These are phyloP conservation scores for Heliconius eleuchia DNA, from an alignment of 1,140 invertebrate species.

Conservation along the genomic window DNA sequence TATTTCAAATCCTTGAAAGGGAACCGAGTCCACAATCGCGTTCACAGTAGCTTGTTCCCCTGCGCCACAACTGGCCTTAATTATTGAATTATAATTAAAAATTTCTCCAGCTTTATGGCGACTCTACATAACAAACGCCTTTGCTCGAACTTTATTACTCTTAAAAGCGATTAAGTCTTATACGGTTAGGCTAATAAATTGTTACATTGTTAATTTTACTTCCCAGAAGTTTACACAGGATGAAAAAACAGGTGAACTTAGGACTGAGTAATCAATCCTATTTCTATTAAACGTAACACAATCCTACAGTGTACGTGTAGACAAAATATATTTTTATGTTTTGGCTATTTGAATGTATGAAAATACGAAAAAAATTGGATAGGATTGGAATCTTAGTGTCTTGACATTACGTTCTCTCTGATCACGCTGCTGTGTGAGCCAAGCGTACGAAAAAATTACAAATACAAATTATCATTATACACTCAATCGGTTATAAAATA, in stretches of 20 bases:
- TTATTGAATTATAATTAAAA: background rate
- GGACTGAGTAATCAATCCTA: background rate
- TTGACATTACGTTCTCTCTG: too few relatives aligned
- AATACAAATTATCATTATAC: background rate
- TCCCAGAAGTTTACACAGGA: conserved; percentile 20
- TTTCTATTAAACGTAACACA: background rate
- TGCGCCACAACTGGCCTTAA: too few relatives aligned
- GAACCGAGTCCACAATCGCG: too few relatives aligned
- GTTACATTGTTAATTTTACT: conserved; percentile 22
- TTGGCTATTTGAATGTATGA: too few relatives aligned
- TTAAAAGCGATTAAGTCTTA: conserved; percentile 37
- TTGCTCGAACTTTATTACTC: conserved; percentile 33
- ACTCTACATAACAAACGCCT: conserved; percentile 17
- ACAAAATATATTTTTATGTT: too few relatives aligned
- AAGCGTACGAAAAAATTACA: too few relatives aligned
- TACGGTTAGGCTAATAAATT: conserved; percentile 28
- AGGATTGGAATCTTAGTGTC: too few relatives aligned
- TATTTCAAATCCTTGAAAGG: too few relatives aligned
- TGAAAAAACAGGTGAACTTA: conserved; percentile 27
- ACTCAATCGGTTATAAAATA: background rate
- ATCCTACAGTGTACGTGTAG: background rate
- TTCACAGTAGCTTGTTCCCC: too few relatives aligned
- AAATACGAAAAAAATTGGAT: too few relatives aligned
- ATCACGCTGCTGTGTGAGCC: too few relatives aligned
- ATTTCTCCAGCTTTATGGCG: background rate